Percentiles rank a stretch among this genome's conserved stretches.
phyloP scores from a whole-genome alignment of 2,797 vertebrate species.

The Benthosema pterotum region DNA sequence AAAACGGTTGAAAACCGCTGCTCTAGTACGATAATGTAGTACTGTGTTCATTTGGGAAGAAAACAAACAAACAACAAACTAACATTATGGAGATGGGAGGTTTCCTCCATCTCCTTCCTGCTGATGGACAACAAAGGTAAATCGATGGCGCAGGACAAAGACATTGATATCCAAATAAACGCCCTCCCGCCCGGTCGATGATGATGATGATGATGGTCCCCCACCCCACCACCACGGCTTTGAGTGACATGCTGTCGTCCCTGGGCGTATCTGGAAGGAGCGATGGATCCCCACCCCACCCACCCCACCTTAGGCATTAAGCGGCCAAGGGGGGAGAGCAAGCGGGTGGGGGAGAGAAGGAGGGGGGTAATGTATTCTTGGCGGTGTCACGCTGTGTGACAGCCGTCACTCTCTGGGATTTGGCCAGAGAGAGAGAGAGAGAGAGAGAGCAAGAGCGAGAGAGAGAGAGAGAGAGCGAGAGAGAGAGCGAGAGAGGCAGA shows the following conservation, averaged over 20 bases:
- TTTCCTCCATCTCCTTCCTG: not conserved
- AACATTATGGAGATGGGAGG: too few species aligned
- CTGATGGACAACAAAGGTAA: conserved; percentile 50
- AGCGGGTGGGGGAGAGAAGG: too few species aligned
- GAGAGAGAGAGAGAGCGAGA: too few species aligned
- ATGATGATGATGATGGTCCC: conserved; percentile 34
- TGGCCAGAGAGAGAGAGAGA: conserved; percentile 22
- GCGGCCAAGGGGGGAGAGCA: too few species aligned
- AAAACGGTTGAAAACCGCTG: too few species aligned
- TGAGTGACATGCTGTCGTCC: conserved; percentile 47
- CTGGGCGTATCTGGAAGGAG: conserved; percentile 27
- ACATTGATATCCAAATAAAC: conserved; percentile 65
- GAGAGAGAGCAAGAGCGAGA: too few species aligned
- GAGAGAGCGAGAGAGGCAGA: conserved; percentile 35
- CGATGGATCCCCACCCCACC: conserved; percentile 29
- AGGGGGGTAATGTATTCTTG: conserved; percentile 63
- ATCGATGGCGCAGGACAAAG: conserved; percentile 55
- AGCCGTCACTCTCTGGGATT: conserved; percentile 64
- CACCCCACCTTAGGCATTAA: conserved; percentile 42
- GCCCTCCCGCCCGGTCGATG: conserved; percentile 38
- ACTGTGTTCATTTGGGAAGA: too few species aligned
- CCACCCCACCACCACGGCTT: conserved; percentile 8
- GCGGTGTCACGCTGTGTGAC: conserved; percentile 63
- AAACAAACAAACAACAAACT: too few species aligned
- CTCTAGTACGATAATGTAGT: too few species aligned